These are phyloP conservation scores for Zaprionus bogoriensis DNA, from an alignment of 2,888 invertebrate species.

Conservation along the genomic window DNA sequence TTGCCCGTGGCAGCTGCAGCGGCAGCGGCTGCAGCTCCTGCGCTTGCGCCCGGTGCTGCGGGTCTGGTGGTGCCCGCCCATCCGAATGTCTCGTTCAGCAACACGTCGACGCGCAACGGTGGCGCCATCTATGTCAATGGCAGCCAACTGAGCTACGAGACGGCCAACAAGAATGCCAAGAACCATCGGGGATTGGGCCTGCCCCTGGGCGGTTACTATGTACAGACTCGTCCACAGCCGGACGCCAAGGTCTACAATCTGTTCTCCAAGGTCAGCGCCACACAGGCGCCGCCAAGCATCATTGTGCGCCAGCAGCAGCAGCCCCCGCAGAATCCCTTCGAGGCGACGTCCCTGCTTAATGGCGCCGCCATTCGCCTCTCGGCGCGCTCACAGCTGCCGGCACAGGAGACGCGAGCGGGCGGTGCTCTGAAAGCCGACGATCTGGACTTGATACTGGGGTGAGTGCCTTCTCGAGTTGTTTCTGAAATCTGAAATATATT, in stretches of 20 bases:
- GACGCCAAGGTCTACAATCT: conserved; percentile 80
- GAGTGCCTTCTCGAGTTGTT: conserved; percentile 57
- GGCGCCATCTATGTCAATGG: conserved; percentile 68
- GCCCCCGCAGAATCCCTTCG: conserved; percentile 31
- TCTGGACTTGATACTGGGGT: conserved; percentile 88
- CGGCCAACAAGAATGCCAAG: conserved; percentile 79
- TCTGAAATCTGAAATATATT: neutral
- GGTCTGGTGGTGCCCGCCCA: conserved; percentile 47
- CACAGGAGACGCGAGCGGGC: conserved; percentile 26
- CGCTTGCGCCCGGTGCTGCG: conserved; percentile 34
- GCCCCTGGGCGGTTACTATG: conserved; percentile 69
- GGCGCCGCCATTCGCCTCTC: conserved; percentile 58
- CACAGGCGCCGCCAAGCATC: conserved; percentile 62
- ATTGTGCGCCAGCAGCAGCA: conserved; percentile 66
- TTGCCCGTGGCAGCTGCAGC: conserved; percentile 19
- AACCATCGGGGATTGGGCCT: conserved; percentile 58
- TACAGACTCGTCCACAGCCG: conserved; percentile 67
- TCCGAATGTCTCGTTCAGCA: conserved; percentile 77
- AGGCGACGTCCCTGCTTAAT: conserved; percentile 44
- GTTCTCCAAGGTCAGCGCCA: conserved; percentile 77
- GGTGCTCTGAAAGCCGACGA: conserved; percentile 57
- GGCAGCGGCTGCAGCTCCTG: conserved; percentile 27
- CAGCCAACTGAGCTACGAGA: conserved; percentile 69
- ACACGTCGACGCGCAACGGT: conserved; percentile 57
- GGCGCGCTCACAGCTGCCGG: conserved; percentile 52